A percentile compares a stretch with the other conserved stretches of the same genome.
These are phyloP conservation scores for Trematomus loennbergii DNA, from an alignment of 2,113 vertebrate species.

Conservation along the genomic window DNA sequence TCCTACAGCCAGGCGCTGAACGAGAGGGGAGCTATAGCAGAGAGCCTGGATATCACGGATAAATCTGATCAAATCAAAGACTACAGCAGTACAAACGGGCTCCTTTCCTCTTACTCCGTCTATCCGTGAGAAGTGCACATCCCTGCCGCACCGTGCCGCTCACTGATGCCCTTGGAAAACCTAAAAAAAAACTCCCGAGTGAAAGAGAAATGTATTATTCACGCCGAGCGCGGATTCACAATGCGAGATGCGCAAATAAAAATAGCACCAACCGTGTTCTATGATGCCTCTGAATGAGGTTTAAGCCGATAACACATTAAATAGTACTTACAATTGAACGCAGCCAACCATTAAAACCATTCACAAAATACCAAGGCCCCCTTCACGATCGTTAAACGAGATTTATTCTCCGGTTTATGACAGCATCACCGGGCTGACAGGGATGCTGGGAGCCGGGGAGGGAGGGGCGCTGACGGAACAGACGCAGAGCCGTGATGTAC, in stretches of 20 bases:
- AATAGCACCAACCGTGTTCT: not conserved
- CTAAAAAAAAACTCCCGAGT: not conserved
- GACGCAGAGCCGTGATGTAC: constrained; percentile 55
- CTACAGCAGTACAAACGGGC: constrained; percentile 20
- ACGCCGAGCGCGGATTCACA: not conserved
- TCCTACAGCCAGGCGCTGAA: constrained; percentile 38
- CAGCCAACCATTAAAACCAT: constrained; percentile 24
- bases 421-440: constrained; percentile 54
- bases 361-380: constrained; percentile 31
- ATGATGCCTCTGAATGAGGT: not conserved
- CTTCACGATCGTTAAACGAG: constrained; percentile 44
- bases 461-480: constrained; percentile 46
- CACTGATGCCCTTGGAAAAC: constrained; percentile 58
- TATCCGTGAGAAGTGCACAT: constrained; percentile 59
- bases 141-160: constrained; percentile 59
- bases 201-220: constrained; percentile 14
- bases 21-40: not conserved
- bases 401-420: constrained; percentile 53
- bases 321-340: constrained; percentile 19
- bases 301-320: not conserved
- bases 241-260: not conserved
- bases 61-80: constrained; percentile 30
- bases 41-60: constrained; percentile 15
- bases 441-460: constrained; percentile 62
- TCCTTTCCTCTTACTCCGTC: constrained; percentile 43